Conservation (phyloP, 2,888 invertebrate species). For the Achlya flavicornis region DNA sequence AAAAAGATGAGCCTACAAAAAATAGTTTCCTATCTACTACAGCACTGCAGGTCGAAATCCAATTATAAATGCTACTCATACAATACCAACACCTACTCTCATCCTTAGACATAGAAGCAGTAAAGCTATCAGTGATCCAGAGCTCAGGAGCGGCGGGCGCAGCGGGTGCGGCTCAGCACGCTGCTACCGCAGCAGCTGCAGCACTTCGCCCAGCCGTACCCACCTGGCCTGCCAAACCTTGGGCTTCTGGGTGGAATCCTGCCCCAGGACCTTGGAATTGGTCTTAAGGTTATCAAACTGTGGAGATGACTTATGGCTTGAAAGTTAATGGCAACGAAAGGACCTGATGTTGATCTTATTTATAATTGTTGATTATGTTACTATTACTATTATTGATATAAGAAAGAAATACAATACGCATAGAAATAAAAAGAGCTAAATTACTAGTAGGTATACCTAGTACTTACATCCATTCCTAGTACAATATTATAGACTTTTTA, state of each 20-base stretch:
- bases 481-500: no score
- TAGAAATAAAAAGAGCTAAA: no score
- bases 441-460: no score
- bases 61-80: not conserved
- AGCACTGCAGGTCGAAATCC: no score
- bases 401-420: no score
- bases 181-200: conserved; percentile 84
- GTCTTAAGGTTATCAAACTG: conserved; percentile 39
- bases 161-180: conserved; percentile 83
- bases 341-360: not conserved
- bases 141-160: conserved; percentile 83
- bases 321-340: not conserved
- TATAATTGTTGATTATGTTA: no score
- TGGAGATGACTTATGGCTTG: not conserved
- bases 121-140: conserved; percentile 85
- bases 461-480: no score
- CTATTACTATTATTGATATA: no score
- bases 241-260: conserved; percentile 47
- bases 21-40: no score
- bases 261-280: conserved; percentile 61
- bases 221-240: conserved; percentile 51
- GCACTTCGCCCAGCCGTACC: conserved; percentile 71
- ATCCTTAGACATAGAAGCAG: conserved; percentile 80
- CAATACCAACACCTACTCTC: not conserved
- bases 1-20: no score